Percentiles rank a stretch among this genome's conserved stretches.
phyloP scores from a whole-genome alignment of 2,113 vertebrate species.

The Polyodon spathula region DNA sequence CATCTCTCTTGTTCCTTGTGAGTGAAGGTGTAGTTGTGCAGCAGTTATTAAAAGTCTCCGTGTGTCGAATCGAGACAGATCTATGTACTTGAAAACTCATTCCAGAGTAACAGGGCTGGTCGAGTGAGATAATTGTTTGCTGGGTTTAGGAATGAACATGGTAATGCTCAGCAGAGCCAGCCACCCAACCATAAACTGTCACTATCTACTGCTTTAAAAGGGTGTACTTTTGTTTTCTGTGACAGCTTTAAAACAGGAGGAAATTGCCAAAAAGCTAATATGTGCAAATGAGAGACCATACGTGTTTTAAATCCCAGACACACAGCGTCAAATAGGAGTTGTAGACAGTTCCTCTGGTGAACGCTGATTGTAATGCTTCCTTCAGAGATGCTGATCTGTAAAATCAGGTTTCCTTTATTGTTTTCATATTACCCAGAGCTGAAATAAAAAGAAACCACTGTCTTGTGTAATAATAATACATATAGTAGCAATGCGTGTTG shows the following conservation, averaged over 20 bases:
- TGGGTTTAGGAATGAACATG: constrained; percentile 3
- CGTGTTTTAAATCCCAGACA: too few relatives aligned
- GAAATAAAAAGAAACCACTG: background rate
- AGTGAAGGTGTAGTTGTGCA: constrained; percentile 62
- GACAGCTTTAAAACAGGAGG: too few relatives aligned
- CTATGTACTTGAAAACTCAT: constrained; percentile 61
- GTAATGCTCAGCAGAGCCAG: background rate
- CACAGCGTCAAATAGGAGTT: too few relatives aligned
- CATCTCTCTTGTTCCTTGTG: constrained; percentile 58
- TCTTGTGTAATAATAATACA: constrained; percentile 8
- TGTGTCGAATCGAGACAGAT: constrained; percentile 53
- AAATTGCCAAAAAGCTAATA: too few relatives aligned
- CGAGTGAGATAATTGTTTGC: constrained; percentile 22
- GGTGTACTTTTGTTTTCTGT: too few relatives aligned
- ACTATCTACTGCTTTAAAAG: too few relatives aligned
- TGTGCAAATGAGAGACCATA: too few relatives aligned
- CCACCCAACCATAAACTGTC: too few relatives aligned
- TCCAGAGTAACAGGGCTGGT: constrained; percentile 41
- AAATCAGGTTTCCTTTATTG: background rate
- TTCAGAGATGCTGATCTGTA: too few relatives aligned
- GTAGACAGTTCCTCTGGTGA: too few relatives aligned
- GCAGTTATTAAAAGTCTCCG: constrained; percentile 42
- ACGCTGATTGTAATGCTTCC: too few relatives aligned
- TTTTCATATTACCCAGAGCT: constrained; percentile 2
- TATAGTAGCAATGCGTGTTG: constrained; percentile 6